Evolutionary conservation across 2,113 vertebrate species (phyloP).

Genomic region (Crypturellus undulatus): DNA sequence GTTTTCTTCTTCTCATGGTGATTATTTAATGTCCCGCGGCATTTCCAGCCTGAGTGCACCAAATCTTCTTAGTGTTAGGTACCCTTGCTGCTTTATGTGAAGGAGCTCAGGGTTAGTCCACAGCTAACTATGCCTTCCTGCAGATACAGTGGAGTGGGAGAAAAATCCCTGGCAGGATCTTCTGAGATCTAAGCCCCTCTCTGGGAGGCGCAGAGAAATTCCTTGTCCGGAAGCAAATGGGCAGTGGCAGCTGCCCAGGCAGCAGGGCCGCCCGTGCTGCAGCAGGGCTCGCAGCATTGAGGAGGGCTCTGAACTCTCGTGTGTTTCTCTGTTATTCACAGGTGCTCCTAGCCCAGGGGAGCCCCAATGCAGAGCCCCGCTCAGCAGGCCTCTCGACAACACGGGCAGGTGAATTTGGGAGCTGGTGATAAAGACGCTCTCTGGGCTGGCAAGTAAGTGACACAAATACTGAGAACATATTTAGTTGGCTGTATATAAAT

Average conservation of each 20-base stretch:
- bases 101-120: neutral
- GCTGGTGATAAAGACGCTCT: slow-evolving; percentile 56
- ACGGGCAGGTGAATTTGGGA: slow-evolving; percentile 36
- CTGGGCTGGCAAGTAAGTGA: slow-evolving; percentile 48
- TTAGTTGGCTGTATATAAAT: neutral
- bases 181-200: neutral
- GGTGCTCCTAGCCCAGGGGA: slow-evolving; percentile 9
- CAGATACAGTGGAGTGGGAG: neutral
- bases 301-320: slow-evolving; percentile 4
- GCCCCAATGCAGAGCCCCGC: slow-evolving; percentile 36
- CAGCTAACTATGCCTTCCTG: neutral
- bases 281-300: neutral
- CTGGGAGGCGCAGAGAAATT: neutral
- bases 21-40: neutral
- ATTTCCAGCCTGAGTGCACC: neutral
- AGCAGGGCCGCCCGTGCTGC: neutral
- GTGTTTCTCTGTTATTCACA: slow-evolving; percentile 52
- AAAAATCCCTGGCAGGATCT: neutral
- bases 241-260: neutral
- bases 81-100: neutral
- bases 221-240: slow-evolving; percentile 20
- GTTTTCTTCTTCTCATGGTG: neutral
- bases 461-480: neutral
- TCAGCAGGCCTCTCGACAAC: slow-evolving; percentile 40
- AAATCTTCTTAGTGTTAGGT: neutral